These are phyloP conservation scores for Sicus ferrugineus DNA, from an alignment of 2,888 invertebrate species.

Conservation along the genomic window DNA sequence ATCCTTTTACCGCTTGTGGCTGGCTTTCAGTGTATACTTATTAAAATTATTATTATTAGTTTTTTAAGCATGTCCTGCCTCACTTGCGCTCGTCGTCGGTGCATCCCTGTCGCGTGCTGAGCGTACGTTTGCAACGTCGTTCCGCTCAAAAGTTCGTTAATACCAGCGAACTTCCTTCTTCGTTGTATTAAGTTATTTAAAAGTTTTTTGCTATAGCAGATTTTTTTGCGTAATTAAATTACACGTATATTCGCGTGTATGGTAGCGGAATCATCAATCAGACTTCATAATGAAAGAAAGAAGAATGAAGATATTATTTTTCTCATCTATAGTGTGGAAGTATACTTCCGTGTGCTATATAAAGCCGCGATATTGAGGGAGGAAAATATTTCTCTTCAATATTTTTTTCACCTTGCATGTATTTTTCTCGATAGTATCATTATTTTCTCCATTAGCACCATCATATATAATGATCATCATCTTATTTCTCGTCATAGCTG, in stretches of 20 bases:
- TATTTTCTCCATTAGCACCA: not conserved
- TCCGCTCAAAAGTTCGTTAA: not conserved
- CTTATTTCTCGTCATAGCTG: too few species aligned
- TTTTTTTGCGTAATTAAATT: constrained; percentile 15
- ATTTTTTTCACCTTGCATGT: not conserved
- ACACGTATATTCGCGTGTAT: constrained; percentile 2
- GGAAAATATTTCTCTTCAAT: too few species aligned
- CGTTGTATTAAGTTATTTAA: constrained; percentile 24
- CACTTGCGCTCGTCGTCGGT: not conserved
- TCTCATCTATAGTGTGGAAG: too few species aligned
- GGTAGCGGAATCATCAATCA: not conserved
- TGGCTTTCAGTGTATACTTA: not conserved
- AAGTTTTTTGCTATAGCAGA: constrained; percentile 3
- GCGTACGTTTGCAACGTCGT: constrained; percentile 16
- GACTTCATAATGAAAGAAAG: not conserved
- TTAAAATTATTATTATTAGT: not conserved
- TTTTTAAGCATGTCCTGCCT: not conserved
- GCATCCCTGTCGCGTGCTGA: constrained; percentile 25
- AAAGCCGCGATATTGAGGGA: too few species aligned
- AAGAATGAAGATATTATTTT: not conserved
- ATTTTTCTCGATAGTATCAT: not conserved
- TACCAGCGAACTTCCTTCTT: not conserved
- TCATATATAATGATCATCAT: not conserved
- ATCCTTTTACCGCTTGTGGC: constrained; percentile 6
- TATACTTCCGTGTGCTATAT: too few species aligned